Evolutionary conservation across 2,797 vertebrate species (phyloP), one percentile per base, ranked within the genome.

Genomic region (Amazona finschi): DNA sequence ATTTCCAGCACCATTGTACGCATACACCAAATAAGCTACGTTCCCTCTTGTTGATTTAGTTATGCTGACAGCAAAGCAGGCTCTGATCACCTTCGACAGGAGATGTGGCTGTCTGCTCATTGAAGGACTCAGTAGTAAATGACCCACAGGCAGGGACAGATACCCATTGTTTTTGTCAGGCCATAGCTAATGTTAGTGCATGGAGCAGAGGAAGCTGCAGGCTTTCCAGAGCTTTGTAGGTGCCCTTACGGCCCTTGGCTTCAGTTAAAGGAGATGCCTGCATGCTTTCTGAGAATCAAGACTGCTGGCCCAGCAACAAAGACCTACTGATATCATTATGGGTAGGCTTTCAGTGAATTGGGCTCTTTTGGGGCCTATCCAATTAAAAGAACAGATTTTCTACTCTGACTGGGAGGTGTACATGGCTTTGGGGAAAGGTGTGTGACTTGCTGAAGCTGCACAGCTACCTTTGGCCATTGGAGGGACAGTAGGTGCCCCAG

Each of bases 1-100:
- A 76, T 71, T 90, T 94, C 71, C 88, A 94, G 95, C 93, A 82
- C 74, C 41, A 2, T 69, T 62, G 36, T 73, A 79, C 74, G 75
- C 72, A 75, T n/a, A 67, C 44, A 82, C 46, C 25, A 33, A 4
- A 65, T 41, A 44, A 43, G 22, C 47, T 67, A 58, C 0, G 0
- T 72, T 93, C 36, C 62, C 90, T 60, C 85, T 85, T 1, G 0
- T 7, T 61, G 47, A 75, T 62, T 13, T 43, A 52, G 60, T 77
- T 4, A 1, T 22, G 50, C 73, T 79, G 46, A 17, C 36, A 70
- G 74, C n/a, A 83, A 86, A 73, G 64, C 64, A 62, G 47, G 71
- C 47, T 86, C 52, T 84, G 85, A 62, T 53, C 33, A 41, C 31
- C 62, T 87, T 69, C 24, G 1, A 53, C 41, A 74, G 55, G 43